These are phyloP conservation scores for Chirona hameri DNA, from an alignment of 2,888 invertebrate genomes.

Conservation along the genomic window DNA sequence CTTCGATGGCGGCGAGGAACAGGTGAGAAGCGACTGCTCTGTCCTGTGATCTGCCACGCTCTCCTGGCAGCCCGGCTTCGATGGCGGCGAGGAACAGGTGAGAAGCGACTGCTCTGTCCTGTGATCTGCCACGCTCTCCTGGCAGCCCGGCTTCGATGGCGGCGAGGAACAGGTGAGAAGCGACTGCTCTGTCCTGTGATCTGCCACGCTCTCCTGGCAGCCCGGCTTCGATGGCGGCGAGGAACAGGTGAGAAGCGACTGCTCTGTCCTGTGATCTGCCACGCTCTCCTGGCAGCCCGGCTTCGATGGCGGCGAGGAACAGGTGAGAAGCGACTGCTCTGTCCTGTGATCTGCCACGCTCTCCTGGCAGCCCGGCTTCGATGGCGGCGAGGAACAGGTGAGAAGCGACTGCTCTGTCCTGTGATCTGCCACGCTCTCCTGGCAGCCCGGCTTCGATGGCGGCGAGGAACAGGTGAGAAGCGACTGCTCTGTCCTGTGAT, in stretches of 20 bases:
- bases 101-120: background rate
- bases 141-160: constrained; percentile 52
- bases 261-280: constrained; percentile 50
- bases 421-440: constrained; percentile 48
- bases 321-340: too few species aligned
- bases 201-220: constrained; percentile 49
- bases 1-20: constrained; percentile 52
- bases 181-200: constrained; percentile 50
- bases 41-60: constrained; percentile 50
- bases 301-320: constrained; percentile 52
- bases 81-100: constrained; percentile 48
- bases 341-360: constrained; percentile 50
- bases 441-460: constrained; percentile 52
- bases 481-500: constrained; percentile 50
- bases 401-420: too few species aligned
- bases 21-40: too few species aligned
- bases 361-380: constrained; percentile 50
- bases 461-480: too few species aligned
- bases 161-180: too few species aligned
- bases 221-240: constrained; percentile 52
- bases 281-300: constrained; percentile 50
- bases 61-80: constrained; percentile 49
- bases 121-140: too few species aligned
- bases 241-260: too few species aligned
- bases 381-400: constrained; percentile 53